Evolutionary conservation across 1,140 invertebrate species (phyloP).

Genomic region (Heliconius melpomene): DNA sequence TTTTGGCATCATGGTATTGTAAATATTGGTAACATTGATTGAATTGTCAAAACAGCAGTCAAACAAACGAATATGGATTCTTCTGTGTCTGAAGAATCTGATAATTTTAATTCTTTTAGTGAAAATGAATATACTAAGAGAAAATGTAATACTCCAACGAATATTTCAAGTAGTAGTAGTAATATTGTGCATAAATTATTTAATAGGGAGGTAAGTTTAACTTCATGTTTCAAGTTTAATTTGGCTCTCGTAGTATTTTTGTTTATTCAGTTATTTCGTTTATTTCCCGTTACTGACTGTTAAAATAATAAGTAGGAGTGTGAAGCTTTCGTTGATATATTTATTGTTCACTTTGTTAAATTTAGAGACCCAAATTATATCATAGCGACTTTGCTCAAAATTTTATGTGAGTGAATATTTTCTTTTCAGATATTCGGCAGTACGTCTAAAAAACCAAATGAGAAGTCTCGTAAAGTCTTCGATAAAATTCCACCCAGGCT

Average conservation of each 20-base stretch:
- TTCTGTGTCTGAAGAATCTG: conserved; percentile 54
- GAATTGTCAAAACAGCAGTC: conserved; percentile 62
- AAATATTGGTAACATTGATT: conserved; percentile 39
- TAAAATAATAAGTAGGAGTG: not conserved
- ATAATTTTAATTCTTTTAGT: conserved; percentile 57
- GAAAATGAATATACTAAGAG: conserved; percentile 61
- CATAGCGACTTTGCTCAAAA: not conserved
- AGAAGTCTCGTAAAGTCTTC: conserved; percentile 74
- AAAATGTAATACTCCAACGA: conserved; percentile 52
- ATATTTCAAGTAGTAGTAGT: conserved; percentile 52
- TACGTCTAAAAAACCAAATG: conserved; percentile 67
- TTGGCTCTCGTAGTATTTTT: conserved; percentile 48
- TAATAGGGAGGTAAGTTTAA: conserved; percentile 72
- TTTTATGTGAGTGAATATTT: conserved; percentile 2
- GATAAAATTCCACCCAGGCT: conserved; percentile 83
- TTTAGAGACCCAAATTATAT: not conserved
- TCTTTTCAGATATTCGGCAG: conserved; percentile 63
- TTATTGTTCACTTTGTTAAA: not conserved
- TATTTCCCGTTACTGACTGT: not conserved
- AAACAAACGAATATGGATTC: conserved; percentile 78
- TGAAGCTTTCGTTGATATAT: not conserved
- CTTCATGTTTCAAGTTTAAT: conserved; percentile 36
- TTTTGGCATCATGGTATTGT: conserved; percentile 47
- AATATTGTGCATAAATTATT: conserved; percentile 76
- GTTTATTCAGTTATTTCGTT: conserved; percentile 38